A percentile compares a stretch with the other conserved stretches of the same genome.
Conservation (phyloP, 1,140 invertebrate genomes). For the Nomia melanderi region DNA sequence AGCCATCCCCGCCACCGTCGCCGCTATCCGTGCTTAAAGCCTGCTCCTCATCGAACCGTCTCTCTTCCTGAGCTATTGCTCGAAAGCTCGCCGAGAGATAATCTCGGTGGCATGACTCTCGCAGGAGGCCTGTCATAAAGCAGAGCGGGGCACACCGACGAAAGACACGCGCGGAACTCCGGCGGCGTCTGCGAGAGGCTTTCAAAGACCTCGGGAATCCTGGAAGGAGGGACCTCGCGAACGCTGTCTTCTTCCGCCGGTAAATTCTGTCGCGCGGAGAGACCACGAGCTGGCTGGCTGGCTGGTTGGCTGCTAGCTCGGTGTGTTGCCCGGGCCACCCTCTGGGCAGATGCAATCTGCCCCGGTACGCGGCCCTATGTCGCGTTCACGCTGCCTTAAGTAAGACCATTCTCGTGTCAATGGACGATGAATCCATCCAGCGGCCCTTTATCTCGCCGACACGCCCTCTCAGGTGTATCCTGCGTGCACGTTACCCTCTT, state of each 20-base stretch:
- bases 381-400: constrained; percentile 40
- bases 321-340: neutral
- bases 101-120: constrained; percentile 62
- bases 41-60: constrained; percentile 40
- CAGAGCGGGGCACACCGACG: constrained; percentile 21
- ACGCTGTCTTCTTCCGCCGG: neutral
- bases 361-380: constrained; percentile 11
- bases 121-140: constrained; percentile 57
- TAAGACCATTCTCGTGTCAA: constrained; percentile 56
- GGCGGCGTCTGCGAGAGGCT: neutral
- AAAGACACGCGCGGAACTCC: constrained; percentile 19
- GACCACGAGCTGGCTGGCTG: neutral
- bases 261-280: neutral
- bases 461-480: constrained; percentile 4
- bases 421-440: constrained; percentile 54
- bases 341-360: constrained; percentile 44
- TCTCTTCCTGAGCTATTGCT: constrained; percentile 34
- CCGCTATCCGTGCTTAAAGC: constrained; percentile 21
- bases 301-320: too few relatives aligned
- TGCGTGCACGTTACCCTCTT: neutral
- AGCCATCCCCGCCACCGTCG: neutral
- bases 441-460: constrained; percentile 40
- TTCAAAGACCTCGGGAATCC: neutral
- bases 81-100: constrained; percentile 35
- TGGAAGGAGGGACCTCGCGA: neutral